phyloP scores from a whole-genome alignment of 2,888 invertebrate genomes.

The Adela reaumurella region DNA sequence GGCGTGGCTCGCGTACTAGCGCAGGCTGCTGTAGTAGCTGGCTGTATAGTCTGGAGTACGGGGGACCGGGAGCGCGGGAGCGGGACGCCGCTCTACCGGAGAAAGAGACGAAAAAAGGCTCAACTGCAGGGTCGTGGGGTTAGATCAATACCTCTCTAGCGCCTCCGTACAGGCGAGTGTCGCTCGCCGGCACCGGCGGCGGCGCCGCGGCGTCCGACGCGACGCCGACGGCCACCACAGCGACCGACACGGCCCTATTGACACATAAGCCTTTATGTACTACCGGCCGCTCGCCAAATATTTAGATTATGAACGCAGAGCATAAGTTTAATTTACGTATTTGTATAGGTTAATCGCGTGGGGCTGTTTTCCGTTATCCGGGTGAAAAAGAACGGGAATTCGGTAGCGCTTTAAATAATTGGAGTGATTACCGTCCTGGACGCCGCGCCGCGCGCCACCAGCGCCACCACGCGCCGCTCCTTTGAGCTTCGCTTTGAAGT shows the following conservation, averaged over 20 bases:
- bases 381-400: not conserved
- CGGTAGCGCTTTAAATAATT: not conserved
- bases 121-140: constrained; percentile 3
- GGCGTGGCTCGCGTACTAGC: not conserved
- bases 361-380: not conserved
- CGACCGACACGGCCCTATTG: too few relatives aligned
- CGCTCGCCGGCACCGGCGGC: too few relatives aligned
- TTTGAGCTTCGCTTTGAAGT: too few relatives aligned
- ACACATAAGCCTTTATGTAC: constrained; percentile 8
- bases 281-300: constrained; percentile 47
- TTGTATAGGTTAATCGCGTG: constrained; percentile 14
- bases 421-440: too few relatives aligned
- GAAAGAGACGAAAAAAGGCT: constrained; percentile 1
- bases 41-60: too few relatives aligned
- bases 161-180: not conserved
- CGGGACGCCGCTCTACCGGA: not conserved
- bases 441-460: too few relatives aligned
- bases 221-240: not conserved
- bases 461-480: too few relatives aligned
- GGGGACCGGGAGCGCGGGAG: not conserved
- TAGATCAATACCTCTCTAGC: constrained; percentile 3
- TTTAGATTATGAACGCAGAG: constrained; percentile 52
- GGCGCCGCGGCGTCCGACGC: not conserved
- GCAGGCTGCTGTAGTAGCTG: not conserved
- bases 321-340: constrained; percentile 44